Base-by-base conservation (phyloP, 2,113 vertebrate species). In the Dipodomys merriami region DNA sequence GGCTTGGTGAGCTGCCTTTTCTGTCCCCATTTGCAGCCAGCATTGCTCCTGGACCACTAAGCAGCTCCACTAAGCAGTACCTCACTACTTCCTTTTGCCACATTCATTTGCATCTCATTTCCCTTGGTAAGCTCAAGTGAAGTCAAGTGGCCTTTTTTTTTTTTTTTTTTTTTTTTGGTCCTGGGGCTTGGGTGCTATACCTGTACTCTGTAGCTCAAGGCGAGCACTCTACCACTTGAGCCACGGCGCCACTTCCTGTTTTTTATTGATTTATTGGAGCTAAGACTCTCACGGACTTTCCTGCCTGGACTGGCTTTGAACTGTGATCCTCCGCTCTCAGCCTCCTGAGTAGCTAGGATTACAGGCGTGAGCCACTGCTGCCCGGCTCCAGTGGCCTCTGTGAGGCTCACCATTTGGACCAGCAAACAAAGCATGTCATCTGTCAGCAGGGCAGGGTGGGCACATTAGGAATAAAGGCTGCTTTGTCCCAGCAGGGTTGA, bases 401-500 rank as follows among this genome's bases (percentile, higher is more conserved):
- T 22, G 64, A 85, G 76, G 64, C 62, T 84, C 13, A 15, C n/a
- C 35, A 33, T 92, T 77, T 44, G 18, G 2, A 76, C 20, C 27
- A 33, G 69, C 35, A 18, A 68, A 72, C 74, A 65, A 62, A 73
- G 90, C 39, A 4, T 12, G 23, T 35, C 81, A 67, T 86, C 71
- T 25, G 23, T 73, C 16, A 49, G 77, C 77, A 62, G 20, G 2
- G 84, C 64, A 89, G 76, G 80, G 23, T 33, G 19, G 33, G 71
- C 20, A 64, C 39, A 16, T 23, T 46, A 87, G 72, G 69, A 82
- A 89, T 82, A 69, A 91, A 88, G 91, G 35, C 62, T 19, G n/a
- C 78, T 94, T 81, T 94, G 89, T 92, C 86, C 80, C 72, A 11
- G 20, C 12, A 7, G 35, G 30, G 68, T 72, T 33, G 69, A 60